These are phyloP conservation scores for Hesperia comma DNA, from an alignment of 2,888 invertebrate species.

Conservation along the genomic window DNA sequence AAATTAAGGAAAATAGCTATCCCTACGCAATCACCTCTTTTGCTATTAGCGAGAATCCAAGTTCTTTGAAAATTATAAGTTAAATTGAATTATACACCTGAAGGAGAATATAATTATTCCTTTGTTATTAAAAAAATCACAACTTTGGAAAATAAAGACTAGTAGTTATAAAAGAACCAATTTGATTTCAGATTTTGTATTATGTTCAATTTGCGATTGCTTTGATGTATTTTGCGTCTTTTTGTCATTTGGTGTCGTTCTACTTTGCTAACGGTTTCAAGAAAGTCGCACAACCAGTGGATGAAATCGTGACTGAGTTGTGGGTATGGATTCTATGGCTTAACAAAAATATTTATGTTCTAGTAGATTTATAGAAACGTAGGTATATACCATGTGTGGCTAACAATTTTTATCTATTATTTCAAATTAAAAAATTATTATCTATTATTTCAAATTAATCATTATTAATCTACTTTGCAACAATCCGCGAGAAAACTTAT, in stretches of 20 bases:
- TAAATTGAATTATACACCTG: background rate
- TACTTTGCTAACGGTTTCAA: conserved; percentile 33
- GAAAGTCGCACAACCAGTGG: background rate
- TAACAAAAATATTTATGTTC: background rate
- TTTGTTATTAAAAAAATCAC: too few species aligned
- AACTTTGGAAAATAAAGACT: too few species aligned
- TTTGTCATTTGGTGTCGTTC: conserved; percentile 37
- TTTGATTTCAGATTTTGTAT: conserved; percentile 38
- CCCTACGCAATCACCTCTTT: conserved; percentile 21
- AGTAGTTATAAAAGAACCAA: too few species aligned
- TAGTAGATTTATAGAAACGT: background rate
- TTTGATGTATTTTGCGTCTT: conserved; percentile 24
- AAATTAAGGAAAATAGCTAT: conserved; percentile 35
- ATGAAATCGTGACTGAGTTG: conserved; percentile 12
- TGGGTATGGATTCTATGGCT: conserved; percentile 41
- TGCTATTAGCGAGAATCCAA: conserved; percentile 4
- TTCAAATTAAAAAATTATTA: too few species aligned
- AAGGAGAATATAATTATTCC: background rate
- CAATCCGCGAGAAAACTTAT: too few species aligned
- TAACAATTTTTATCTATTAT: too few species aligned
- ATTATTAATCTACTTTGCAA: too few species aligned
- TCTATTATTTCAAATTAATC: too few species aligned
- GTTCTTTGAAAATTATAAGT: background rate
- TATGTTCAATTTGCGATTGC: conserved; percentile 33
- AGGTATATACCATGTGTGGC: too few species aligned